Evolutionary conservation across 2,113 vertebrate genomes (phyloP), one percentile per base, ranked within the genome.

Genomic region (Barnardius zonarius): DNA sequence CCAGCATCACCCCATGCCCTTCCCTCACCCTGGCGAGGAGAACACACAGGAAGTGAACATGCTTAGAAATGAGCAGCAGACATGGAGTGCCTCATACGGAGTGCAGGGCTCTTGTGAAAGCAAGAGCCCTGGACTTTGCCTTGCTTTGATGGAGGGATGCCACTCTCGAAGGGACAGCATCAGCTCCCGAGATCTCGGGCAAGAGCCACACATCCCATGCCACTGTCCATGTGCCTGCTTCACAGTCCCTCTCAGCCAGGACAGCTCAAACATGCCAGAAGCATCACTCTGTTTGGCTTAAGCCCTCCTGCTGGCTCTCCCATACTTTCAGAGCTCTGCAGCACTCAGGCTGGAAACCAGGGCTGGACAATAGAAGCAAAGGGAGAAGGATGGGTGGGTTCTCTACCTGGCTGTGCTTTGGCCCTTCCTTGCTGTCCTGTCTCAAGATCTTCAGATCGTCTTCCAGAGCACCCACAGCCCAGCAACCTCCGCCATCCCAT

Each of bases 1-100:
- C 46, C 9, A 2, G 74, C 43, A 74, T 15, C 1, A 0, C 17
- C 15, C 4, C 16, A 13, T 8, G 4, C 0, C 1, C 17, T 35
- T 10, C 11, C 19, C 30, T 44, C 8, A 2, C 37, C 7, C 24
- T 0, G 0, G 5, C 28, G 17, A 27, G 9, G 52, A 35, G 57
- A 59, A 15, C 57, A 59, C n/a, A 59, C 57, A 59, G 57, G 9
- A 59, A 23, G 5, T 9, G 14, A 49, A 2, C 10, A 2, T 4
- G 1, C 25, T 6, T 18, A 13, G 24, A 28, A 54, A 55, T 46
- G 27, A 11, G 5, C 35, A 62, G 35, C 22, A 55, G 52, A 25
- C 33, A 28, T 30, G 28, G 13, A 11, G 3, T 1, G 20, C 8
- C 6, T 41, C 44, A 10, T 10, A 7, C 1, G 12, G 27, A 49